Evolutionary conservation across 2,888 invertebrate species (phyloP).

Genomic region (Caradrina kadenii): DNA sequence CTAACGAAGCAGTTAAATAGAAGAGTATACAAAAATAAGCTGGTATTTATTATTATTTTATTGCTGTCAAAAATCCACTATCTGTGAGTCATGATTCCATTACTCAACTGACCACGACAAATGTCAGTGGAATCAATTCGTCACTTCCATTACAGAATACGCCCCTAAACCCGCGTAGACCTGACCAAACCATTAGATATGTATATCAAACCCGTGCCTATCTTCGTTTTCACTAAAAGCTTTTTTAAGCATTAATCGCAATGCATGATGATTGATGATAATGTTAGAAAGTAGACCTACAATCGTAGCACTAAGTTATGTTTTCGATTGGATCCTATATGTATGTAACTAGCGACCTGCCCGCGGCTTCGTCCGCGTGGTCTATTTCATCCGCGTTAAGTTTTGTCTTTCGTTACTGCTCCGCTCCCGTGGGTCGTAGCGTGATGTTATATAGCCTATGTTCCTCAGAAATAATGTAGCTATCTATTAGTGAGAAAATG

Average conservation of each 20-base stretch:
- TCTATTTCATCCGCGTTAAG: too few relatives aligned
- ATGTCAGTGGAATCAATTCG: slow-evolving; percentile 26
- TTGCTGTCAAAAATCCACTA: not conserved
- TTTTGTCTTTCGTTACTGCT: too few relatives aligned
- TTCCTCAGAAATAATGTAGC: too few relatives aligned
- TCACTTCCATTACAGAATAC: slow-evolving; percentile 12
- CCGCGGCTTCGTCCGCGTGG: too few relatives aligned
- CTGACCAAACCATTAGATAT: slow-evolving; percentile 27
- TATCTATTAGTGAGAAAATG: too few relatives aligned
- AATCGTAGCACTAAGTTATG: not conserved
- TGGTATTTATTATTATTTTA: too few relatives aligned
- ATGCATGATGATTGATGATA: slow-evolving; percentile 47
- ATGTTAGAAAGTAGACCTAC: not conserved
- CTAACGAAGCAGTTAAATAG: too few relatives aligned
- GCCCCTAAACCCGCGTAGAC: slow-evolving; percentile 19
- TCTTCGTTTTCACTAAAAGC: slow-evolving; percentile 55
- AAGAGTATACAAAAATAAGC: too few relatives aligned
- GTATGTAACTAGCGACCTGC: too few relatives aligned
- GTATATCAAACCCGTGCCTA: slow-evolving; percentile 26
- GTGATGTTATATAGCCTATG: too few relatives aligned
- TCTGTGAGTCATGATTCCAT: not conserved
- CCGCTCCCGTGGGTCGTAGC: too few relatives aligned
- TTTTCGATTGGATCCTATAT: not conserved
- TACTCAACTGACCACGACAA: not conserved
- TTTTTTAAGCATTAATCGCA: slow-evolving; percentile 45